Base-by-base conservation (phyloP, 2,113 vertebrate species). In the Capreolus pygargus region DNA sequence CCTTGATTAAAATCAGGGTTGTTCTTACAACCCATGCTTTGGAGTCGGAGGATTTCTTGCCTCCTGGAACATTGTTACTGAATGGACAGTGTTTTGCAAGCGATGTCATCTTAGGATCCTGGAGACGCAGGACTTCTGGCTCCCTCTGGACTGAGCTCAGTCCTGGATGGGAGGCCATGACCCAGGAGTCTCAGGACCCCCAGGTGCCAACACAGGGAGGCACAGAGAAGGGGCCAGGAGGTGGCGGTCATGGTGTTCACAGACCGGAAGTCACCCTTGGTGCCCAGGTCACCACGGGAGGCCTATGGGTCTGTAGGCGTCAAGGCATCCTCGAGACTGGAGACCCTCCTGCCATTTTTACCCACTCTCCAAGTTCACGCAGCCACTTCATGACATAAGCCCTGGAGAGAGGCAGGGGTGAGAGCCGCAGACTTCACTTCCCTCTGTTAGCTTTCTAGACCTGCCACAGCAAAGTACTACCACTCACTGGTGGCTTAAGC, bases 361-460 rank as follows among this genome's bases (percentile, higher is more conserved):
- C 50, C 85, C 9, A 23, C 4, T 52, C 52, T 17, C 70, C 86
- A 13, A 15, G 36, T 27, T 58, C 67, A 25, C 1, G 50, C 10
- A n/a, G 27, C 28, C 54, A 21, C 52, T 14, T 25, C 12, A 6
- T 1, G 21, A 16, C 21, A 6, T 2, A 7, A 4, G 5, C 52
- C 47, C 30, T 10, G 5, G 47, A 17, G 15, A 83, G 82, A 85
- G 84, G 79, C 14, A 7, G 1, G 5, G 19, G 15, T 25, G 50
- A 25, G 39, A 60, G n/a, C 6, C 28, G 27, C 25, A 74, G 93
- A 28, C 11, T 50, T 67, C 47, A 55, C 8, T 39, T 39, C 1
- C 39, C 13, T 21, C 6, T 19, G 58, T 52, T 39, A 15, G 2
- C 50, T 3, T 43, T 28, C 84, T 17, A 16, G 36, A 23, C 23